Evolutionary conservation across 2,888 invertebrate genomes (phyloP).

Genomic region (Sminthurides aquaticus): DNA sequence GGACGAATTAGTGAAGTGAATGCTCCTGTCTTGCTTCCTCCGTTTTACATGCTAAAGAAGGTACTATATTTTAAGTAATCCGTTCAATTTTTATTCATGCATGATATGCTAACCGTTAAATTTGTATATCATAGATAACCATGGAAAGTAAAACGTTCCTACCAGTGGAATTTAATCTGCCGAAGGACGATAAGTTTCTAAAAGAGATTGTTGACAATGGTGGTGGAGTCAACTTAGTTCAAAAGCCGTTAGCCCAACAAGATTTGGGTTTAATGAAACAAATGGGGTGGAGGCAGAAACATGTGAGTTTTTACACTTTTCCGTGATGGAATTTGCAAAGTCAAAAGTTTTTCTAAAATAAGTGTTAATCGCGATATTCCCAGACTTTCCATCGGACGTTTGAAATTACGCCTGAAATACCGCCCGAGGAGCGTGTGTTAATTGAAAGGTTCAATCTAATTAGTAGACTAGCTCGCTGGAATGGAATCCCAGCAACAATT

Average conservation of each 20-base stretch:
- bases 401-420: conserved; percentile 22
- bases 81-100: neutral
- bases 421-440: conserved; percentile 30
- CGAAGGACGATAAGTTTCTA: conserved; percentile 31
- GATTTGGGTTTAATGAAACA: conserved; percentile 35
- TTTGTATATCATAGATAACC: conserved; percentile 25
- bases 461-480: conserved; percentile 32
- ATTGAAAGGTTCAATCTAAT: conserved; percentile 34
- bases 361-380: neutral
- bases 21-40: conserved; percentile 41
- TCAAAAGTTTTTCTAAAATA: neutral
- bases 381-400: conserved; percentile 36
- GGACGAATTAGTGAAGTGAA: conserved; percentile 29
- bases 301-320: conserved; percentile 21
- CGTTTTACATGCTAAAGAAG: conserved; percentile 35
- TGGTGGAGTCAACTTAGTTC: conserved; percentile 34
- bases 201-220: conserved; percentile 37
- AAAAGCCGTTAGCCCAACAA: conserved; percentile 28
- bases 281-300: conserved; percentile 40
- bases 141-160: conserved; percentile 28
- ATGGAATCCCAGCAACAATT: conserved; percentile 33
- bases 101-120: neutral
- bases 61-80: conserved; percentile 19
- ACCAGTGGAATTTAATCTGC: conserved; percentile 35
- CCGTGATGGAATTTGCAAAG: neutral